Evolutionary conservation across 2,888 invertebrate genomes (phyloP), one percentile per base, ranked within the genome.

Genomic region (Synergus itoensis): DNA sequence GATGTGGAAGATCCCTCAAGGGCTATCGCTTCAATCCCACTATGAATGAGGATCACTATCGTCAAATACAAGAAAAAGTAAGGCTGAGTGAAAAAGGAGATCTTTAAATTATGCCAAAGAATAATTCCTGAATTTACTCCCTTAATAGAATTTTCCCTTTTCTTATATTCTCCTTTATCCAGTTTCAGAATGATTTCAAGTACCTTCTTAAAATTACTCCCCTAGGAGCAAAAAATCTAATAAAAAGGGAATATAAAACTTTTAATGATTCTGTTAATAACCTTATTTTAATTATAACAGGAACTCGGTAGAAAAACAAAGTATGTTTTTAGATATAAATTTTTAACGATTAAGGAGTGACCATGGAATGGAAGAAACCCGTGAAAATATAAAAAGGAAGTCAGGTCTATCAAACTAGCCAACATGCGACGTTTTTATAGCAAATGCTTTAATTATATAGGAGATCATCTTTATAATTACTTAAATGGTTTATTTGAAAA

Each of bases 21-120:
- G 95, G 94, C 80, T 95, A 94, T 89, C 95, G 95, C 14, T 95
- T 96, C 92, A 95, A 95, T 92, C 95, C 95, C n/a, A 94, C 94
- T 86, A 92, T 95, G 88, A 95, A 94, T 43, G 94, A 94, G 90
- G 92, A 92, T 36, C 94, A 95, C 91, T 95, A 95, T 92, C 91
- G 91, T 83, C 94, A 95, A 86, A 94, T 96, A 92, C 94, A 95
- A 88, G 91, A 92, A 65, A 94, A 94, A 90, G 91, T 92, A 83
- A 84, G 80, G 78, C 76, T 67, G n/a, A 57, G 40, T 21, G 11
- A 69, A 11, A 64, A 48, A 45, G 45, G 78, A 80, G 76, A 77
- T 67, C 36, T 48, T 36, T 0, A 40, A 73, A 36, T 73, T 73
- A 73, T 73, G 16, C 40, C 36, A 16, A n/a, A 14, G 69, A 69